Percentiles rank a stretch among this genome's conserved stretches.
Conservation (phyloP, 2,113 vertebrate genomes). For the Ondatra zibethicus region DNA sequence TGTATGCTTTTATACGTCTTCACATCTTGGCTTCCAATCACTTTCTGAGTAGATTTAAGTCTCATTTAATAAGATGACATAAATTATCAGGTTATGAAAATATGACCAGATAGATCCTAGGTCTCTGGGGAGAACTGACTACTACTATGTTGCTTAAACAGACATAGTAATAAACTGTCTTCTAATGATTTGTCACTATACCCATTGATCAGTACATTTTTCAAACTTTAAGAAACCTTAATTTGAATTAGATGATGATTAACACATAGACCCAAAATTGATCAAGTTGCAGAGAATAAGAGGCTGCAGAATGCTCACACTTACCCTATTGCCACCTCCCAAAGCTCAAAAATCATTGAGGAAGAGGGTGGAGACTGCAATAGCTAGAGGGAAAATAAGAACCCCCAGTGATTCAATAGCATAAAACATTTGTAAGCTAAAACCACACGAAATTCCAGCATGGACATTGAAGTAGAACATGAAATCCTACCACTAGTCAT, state of each 20-base stretch:
- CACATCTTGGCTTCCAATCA: background rate
- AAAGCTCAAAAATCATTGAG: background rate
- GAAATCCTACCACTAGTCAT: background rate
- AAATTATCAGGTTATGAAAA: background rate
- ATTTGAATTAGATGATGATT: background rate
- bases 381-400: background rate
- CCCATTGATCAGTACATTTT: background rate
- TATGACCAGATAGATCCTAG: background rate
- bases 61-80: background rate
- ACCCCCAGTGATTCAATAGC: background rate
- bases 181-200: background rate
- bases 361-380: background rate
- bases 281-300: background rate
- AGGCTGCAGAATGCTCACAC: background rate
- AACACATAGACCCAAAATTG: background rate
- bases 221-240: background rate
- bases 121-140: background rate
- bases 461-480: background rate
- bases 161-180: background rate
- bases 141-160: background rate
- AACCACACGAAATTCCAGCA: background rate
- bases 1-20: background rate
- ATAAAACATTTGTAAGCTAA: background rate
- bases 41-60: background rate
- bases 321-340: background rate